Conservation (phyloP, 1,140 invertebrate genomes). For the Galendromus occidentalis region DNA sequence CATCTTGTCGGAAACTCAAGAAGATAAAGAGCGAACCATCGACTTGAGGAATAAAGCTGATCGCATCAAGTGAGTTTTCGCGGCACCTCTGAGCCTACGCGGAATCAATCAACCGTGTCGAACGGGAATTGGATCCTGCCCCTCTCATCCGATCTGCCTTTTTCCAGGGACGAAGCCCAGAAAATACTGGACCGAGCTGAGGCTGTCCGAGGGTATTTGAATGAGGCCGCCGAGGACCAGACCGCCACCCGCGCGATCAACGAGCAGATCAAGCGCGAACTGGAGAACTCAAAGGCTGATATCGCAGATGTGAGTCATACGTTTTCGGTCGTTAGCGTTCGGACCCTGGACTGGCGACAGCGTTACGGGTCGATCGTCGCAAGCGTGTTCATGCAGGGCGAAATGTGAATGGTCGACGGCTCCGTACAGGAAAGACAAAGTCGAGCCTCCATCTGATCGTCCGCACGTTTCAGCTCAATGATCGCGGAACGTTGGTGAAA, state of each 20-base stretch:
- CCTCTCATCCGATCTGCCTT: conserved; percentile 11
- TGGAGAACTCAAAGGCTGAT: conserved; percentile 48
- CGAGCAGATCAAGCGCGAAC: conserved; percentile 52
- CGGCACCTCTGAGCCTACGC: not conserved
- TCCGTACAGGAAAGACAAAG: not conserved
- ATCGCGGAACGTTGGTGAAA: not conserved
- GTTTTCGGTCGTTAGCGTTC: not conserved
- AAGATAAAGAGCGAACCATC: conserved; percentile 50
- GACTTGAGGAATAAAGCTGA: conserved; percentile 52
- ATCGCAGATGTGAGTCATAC: conserved; percentile 35
- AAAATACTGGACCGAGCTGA: conserved; percentile 35
- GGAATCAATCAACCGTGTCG: not conserved
- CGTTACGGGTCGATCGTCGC: not conserved
- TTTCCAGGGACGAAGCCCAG: conserved; percentile 32
- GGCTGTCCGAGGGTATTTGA: conserved; percentile 36
- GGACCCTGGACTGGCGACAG: not conserved
- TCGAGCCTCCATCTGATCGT: not conserved
- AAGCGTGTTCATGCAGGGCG: not conserved
- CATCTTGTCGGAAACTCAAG: conserved; percentile 62
- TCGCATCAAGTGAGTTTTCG: conserved; percentile 41
- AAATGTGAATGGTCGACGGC: not conserved
- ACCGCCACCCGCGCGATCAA: conserved; percentile 53
- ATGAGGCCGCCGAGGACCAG: conserved; percentile 52
- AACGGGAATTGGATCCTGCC: not conserved
- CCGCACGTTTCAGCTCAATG: not conserved